Percentiles rank a stretch among this genome's conserved stretches.
phyloP scores from a whole-genome alignment of 37 sponge, comb jelly and placozoan species.

The Theonella swinhoei region DNA sequence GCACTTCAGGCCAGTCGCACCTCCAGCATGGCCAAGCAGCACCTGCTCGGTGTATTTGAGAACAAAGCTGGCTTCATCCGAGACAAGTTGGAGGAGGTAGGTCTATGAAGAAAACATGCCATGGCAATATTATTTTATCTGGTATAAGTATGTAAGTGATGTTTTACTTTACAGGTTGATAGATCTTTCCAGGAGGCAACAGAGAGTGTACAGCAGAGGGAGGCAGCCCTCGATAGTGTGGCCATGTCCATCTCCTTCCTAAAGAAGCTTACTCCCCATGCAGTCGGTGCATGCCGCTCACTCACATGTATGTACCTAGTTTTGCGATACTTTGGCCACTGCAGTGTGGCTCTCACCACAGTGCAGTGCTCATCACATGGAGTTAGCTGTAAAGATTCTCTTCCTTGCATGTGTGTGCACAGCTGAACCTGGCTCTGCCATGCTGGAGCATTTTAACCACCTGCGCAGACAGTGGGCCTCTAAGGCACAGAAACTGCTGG shows the following conservation, averaged over 20 bases:
- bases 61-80: conserved; percentile 7
- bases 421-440: conserved; percentile 63
- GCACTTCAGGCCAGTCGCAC: conserved; percentile 61
- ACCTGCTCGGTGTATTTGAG: conserved; percentile 55
- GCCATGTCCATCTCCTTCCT: conserved; percentile 43
- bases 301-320: conserved; percentile 60
- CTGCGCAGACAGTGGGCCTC: conserved; percentile 85
- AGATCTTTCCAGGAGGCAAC: not conserved
- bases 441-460: conserved; percentile 78
- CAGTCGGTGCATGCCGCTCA: conserved; percentile 50
- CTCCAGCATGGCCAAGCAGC: conserved; percentile 47
- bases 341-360: too few relatives aligned
- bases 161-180: not conserved
- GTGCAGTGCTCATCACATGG: too few relatives aligned
- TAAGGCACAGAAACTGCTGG: conserved; percentile 58
- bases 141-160: too few relatives aligned
- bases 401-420: not conserved
- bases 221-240: not conserved
- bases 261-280: conserved; percentile 69
- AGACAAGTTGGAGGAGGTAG: conserved; percentile 42
- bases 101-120: too few relatives aligned
- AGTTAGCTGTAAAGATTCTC: too few relatives aligned
- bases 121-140: too few relatives aligned
- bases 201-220: not conserved
- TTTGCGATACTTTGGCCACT: too few relatives aligned